A percentile compares a stretch with the other conserved stretches of the same genome.
Conservation (phyloP, 2,113 vertebrate genomes). For the Sapajus apella region DNA sequence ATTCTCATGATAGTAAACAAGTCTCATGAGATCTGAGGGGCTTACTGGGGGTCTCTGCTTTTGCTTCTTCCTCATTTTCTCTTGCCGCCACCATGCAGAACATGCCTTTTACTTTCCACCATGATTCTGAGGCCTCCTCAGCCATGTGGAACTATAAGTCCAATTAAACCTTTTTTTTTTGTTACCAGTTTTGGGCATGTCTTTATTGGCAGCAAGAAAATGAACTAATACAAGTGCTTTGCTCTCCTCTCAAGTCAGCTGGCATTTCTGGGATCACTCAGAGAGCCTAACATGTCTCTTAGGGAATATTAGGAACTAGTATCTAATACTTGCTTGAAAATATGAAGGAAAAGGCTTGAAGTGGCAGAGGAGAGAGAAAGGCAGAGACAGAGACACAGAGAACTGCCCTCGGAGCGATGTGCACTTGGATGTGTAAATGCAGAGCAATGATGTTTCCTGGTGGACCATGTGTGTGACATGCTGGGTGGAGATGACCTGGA, state of each 20-base stretch:
- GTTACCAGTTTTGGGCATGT: too few species aligned
- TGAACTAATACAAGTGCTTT: too few species aligned
- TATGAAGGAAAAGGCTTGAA: not conserved
- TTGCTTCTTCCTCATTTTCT: too few species aligned
- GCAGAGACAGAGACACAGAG: not conserved
- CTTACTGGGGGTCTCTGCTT: too few species aligned
- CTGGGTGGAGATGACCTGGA: not conserved
- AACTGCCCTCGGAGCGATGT: not conserved
- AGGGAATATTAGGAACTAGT: not conserved
- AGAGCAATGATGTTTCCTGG: not conserved
- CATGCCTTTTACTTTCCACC: too few species aligned
- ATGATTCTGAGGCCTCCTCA: too few species aligned
- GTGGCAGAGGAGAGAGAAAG: not conserved
- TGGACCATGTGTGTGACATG: not conserved
- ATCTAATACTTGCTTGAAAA: not conserved
- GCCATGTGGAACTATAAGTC: too few species aligned
- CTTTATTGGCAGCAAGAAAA: too few species aligned
- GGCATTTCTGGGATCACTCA: not conserved
- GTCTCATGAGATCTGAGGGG: too few species aligned
- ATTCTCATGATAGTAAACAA: too few species aligned
- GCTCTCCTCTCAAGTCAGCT: not conserved
- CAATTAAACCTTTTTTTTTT: too few species aligned
- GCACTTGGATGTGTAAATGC: not conserved
- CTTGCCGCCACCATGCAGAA: too few species aligned
- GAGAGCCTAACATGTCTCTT: not conserved